A percentile compares a stretch with the other conserved stretches of the same genome.
Conservation (phyloP, 2,888 invertebrate genomes). For the Proisotoma minuta region DNA sequence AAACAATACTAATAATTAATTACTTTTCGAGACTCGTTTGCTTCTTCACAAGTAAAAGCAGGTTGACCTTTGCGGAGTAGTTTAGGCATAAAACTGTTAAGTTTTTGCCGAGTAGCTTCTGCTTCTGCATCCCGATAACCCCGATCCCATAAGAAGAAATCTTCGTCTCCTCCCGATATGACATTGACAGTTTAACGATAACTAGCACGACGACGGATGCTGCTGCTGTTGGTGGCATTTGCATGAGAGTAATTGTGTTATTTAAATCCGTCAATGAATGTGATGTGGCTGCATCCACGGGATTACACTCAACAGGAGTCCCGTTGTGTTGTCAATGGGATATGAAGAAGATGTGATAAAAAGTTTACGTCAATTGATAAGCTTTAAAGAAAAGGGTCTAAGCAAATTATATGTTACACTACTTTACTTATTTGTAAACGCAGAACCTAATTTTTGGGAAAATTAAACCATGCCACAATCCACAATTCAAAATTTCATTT, state of each 20-base stretch:
- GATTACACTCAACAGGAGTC: too few relatives aligned
- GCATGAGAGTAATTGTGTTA: conserved; percentile 7
- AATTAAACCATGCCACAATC: conserved; percentile 9
- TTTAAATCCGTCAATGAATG: too few relatives aligned
- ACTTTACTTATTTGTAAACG: neutral
- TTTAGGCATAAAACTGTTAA: neutral
- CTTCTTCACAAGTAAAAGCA: neutral
- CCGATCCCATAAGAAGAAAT: too few relatives aligned
- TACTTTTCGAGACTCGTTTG: neutral
- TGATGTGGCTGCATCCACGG: too few relatives aligned
- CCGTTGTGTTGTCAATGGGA: conserved; percentile 8
- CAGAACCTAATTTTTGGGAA: neutral
- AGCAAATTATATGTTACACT: neutral
- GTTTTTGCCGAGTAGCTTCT: neutral
- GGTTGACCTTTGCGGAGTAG: neutral
- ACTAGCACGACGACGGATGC: too few relatives aligned
- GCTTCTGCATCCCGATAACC: too few relatives aligned
- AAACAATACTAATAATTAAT: neutral
- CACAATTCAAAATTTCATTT: neutral
- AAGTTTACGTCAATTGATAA: conserved; percentile 7
- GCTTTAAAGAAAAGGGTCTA: neutral
- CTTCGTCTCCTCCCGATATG: too few relatives aligned
- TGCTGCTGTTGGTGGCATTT: too few relatives aligned
- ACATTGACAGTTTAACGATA: too few relatives aligned
- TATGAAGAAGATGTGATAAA: conserved; percentile 11